Evolutionary conservation across 2,888 invertebrate species (phyloP), one percentile per base, ranked within the genome.

Genomic region (Ceraclea dissimilis): DNA sequence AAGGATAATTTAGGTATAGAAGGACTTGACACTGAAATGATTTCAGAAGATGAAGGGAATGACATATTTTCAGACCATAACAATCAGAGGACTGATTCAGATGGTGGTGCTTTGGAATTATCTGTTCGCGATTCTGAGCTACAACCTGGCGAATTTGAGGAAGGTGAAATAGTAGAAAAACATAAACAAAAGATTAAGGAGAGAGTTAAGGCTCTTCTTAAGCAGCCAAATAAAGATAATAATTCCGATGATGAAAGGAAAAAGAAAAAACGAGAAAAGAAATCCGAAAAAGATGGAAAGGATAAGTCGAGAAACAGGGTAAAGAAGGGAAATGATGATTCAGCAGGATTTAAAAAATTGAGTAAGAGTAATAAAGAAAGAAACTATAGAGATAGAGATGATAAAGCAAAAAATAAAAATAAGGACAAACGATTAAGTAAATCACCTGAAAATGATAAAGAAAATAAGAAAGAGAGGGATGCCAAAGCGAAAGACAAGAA

Each of bases 281-380:
- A 79, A 64, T 70, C 71, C 33, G 69, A 68, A 22, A 76, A 74
- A 51, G 75, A 78, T 4, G 69, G 68, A 1, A 75, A 74, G 59
- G 75, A 77, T 17, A 71, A 70, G 63, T 57, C 49, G 6, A 65
- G 65, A 58, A 64, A 63, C 65, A 74, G 72, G 63, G 70, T 69
- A 26, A 76, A 76, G 62, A 78, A 73, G 58, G 79, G 81, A 49
- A 66, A 68, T 26, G 71, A 69, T 20, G 78, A 80, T 31, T 71
- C 83, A 4, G 71, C 82, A 0, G 71, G 82, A 0, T 93, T 93
- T 76, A 92, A 91, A 66, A 91, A 91, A 68, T 74, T 88, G 11
- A 86, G 87, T 47, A 89, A 87, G 69, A 86, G 76, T 63, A 84
- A 82, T 18, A 89, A 87, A 68, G 89, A 86, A 65, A 76, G 88